Evolutionary conservation across 2,888 invertebrate species (phyloP).

Genomic region (Pristionchus arcanus): DNA sequence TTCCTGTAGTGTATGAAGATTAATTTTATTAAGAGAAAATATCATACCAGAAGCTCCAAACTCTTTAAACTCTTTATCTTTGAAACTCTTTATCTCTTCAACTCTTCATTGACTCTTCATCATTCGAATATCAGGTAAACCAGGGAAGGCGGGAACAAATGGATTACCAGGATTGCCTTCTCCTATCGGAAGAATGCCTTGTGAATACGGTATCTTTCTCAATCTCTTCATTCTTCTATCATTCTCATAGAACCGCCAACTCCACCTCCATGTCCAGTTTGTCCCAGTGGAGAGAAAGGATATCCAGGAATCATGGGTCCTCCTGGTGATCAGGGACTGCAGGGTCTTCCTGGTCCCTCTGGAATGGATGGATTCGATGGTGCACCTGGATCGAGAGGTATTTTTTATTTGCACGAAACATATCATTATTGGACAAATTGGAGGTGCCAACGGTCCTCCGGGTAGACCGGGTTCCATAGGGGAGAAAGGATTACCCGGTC

Average conservation of each 20-base stretch:
- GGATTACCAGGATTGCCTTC: conserved; percentile 25
- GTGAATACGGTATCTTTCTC: conserved; percentile 19
- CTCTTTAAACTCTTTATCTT: no score
- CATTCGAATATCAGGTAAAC: background rate
- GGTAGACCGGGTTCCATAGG: background rate
- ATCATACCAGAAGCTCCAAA: no score
- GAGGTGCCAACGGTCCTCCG: background rate
- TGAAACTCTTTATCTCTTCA: no score
- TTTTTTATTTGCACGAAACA: background rate
- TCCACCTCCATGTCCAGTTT: conserved; percentile 7
- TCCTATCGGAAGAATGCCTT: conserved; percentile 2
- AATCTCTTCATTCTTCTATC: background rate
- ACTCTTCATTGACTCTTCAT: background rate
- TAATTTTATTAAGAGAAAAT: no score
- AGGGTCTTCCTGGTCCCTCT: background rate
- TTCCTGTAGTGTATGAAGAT: no score
- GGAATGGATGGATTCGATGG: conserved; percentile 43
- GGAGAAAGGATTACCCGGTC: background rate
- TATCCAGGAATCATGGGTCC: background rate
- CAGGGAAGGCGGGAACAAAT: conserved; percentile 33
- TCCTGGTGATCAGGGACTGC: background rate
- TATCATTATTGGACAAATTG: background rate
- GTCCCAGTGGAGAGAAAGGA: background rate
- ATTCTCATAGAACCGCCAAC: background rate
- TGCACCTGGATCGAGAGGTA: background rate